Base-by-base conservation (phyloP, 2,113 vertebrate genomes). In the Pterocles orientalis region DNA sequence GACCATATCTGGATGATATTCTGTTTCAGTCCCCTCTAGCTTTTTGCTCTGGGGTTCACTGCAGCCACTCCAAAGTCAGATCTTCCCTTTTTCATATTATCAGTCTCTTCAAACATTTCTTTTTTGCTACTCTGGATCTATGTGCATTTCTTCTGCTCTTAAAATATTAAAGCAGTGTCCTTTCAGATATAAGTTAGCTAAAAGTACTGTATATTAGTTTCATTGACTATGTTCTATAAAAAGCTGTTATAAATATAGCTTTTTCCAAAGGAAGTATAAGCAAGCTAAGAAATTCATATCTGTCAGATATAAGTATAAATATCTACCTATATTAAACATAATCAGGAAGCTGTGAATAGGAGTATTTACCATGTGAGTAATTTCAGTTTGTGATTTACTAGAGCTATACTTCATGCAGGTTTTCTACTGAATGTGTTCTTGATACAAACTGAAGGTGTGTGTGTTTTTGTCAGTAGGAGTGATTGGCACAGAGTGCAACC, bases 181-280 rank as follows among this genome's bases (percentile, higher is more conserved):
- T 94, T 92, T 94, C 53, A 94, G 57, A 64, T 71, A 53, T 60
- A 89, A 68, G 41, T 73, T 88, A 58, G 57, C 81, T 93, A 16
- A 57, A 92, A 92, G 72, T 91, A 57, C 21, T 76, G 45, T 65
- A 33, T 78, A 79, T 95, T 84, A 87, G 54, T 89, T 93, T 84
- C 69, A 94, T 94, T 94, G 77, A 86, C 88, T 87, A 2, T 39
- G 14, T 57, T 92, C 88, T 92, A 89, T 79, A 91, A 92, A 93
- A 95, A 89, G 61, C 61, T 76, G 41, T 48, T 78, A 58, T 53
- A 95, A 95, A 91, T 82, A 96, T 33, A 94, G 60, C 17, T 91
- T 94, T 93, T 96, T 96, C 94, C 86, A 86, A 88, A 90, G 86
- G 82, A 93, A 95, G 65, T 78, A 82, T 75, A 90, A 93, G 43